Conservation (phyloP, 2,113 vertebrate species). For the Hyla sarda region DNA sequence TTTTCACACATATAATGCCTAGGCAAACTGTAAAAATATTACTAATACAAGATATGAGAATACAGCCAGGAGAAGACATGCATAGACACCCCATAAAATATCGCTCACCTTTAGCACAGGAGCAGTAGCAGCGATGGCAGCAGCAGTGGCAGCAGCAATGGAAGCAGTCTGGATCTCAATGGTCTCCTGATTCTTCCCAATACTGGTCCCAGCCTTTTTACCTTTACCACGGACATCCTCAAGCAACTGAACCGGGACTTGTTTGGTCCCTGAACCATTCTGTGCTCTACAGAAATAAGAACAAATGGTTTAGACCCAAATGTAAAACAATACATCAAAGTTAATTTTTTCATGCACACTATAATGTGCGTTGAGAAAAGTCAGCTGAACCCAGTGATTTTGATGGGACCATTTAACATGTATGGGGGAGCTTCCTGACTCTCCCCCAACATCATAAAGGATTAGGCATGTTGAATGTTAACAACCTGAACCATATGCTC, state of each 20-base stretch:
- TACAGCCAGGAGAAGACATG: background rate
- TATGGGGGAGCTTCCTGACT: too few relatives aligned
- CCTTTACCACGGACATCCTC: conserved; percentile 59
- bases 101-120: conserved; percentile 80
- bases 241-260: conserved; percentile 84
- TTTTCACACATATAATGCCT: background rate
- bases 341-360: too few relatives aligned
- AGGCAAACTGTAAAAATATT: background rate
- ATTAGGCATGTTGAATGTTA: too few relatives aligned
- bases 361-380: too few relatives aligned
- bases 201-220: conserved; percentile 19
- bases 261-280: conserved; percentile 72
- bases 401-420: too few relatives aligned
- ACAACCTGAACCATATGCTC: too few relatives aligned
- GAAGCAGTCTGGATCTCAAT: conserved; percentile 67
- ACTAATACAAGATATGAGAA: background rate
- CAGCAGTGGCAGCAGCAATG: conserved; percentile 81
- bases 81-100: background rate
- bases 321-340: background rate
- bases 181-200: conserved; percentile 45
- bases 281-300: conserved; percentile 69
- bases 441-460: too few relatives aligned
- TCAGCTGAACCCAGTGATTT: too few relatives aligned
- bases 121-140: conserved; percentile 78
- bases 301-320: background rate